Evolutionary conservation across 2,113 vertebrate species (phyloP).

Genomic region (Mugil cephalus): DNA sequence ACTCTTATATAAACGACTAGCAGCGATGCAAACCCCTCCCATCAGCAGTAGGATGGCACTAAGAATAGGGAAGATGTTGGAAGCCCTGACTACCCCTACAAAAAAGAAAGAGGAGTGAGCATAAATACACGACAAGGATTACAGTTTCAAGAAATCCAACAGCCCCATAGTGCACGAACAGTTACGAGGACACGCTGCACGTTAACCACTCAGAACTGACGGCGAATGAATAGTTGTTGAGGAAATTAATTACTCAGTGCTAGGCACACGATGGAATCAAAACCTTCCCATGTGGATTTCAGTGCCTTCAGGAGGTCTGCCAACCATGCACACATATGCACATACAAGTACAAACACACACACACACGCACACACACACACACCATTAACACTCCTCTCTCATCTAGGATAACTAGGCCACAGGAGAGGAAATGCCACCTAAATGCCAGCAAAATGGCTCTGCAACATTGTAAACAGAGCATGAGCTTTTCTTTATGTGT

Average conservation of each 20-base stretch:
- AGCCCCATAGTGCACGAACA: neutral
- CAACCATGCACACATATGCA: slow-evolving; percentile 20
- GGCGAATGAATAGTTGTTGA: neutral
- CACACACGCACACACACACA: slow-evolving; percentile 14
- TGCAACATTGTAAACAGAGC: slow-evolving; percentile 75
- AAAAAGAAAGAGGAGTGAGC: slow-evolving; percentile 4
- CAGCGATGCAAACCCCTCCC: slow-evolving; percentile 93
- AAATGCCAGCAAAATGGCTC: slow-evolving; percentile 84
- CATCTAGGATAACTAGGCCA: slow-evolving; percentile 81
- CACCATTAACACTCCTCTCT: slow-evolving; percentile 55
- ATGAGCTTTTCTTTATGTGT: slow-evolving; percentile 59
- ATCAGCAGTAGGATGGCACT: slow-evolving; percentile 94
- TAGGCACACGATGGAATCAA: slow-evolving; percentile 56
- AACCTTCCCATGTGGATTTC: slow-evolving; percentile 55
- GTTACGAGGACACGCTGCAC: too few relatives aligned
- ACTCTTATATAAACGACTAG: slow-evolving; percentile 93
- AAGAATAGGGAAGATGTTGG: slow-evolving; percentile 97
- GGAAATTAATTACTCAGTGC: slow-evolving; percentile 54
- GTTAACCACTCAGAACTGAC: too few relatives aligned
- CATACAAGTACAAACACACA: slow-evolving; percentile 18
- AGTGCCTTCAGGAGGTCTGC: slow-evolving; percentile 47
- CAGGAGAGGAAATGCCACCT: slow-evolving; percentile 80
- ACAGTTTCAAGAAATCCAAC: too few relatives aligned
- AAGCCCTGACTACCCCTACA: slow-evolving; percentile 93
- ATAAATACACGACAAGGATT: too few relatives aligned